phyloP scores from a whole-genome alignment of 1,140 invertebrate species.

The Trachelipus rathkii region DNA sequence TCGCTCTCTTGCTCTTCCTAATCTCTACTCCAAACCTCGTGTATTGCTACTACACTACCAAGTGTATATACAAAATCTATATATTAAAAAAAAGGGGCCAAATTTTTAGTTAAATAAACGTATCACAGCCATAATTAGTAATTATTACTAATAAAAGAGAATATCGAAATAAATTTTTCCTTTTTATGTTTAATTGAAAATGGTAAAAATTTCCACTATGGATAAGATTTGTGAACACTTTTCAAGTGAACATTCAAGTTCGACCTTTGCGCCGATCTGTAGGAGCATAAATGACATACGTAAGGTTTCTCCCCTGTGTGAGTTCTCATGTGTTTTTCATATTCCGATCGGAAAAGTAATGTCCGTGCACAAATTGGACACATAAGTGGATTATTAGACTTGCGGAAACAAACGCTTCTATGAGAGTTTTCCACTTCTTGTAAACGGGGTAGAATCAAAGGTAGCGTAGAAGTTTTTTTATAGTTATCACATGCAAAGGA shows the following conservation, averaged over 20 bases:
- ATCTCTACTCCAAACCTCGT: background rate
- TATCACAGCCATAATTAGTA: no score
- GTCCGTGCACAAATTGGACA: slow-evolving; percentile 42
- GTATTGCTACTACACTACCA: no score
- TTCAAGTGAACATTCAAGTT: slow-evolving; percentile 44
- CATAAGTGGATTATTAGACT: slow-evolving; percentile 30
- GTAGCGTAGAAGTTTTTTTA: background rate
- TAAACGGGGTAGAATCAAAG: background rate
- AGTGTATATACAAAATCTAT: no score
- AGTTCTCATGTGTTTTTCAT: slow-evolving; percentile 46
- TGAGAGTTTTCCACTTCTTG: background rate
- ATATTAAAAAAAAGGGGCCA: no score
- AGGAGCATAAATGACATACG: slow-evolving; percentile 48
- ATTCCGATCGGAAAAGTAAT: slow-evolving; percentile 43
- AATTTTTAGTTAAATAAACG: background rate
- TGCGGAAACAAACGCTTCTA: background rate
- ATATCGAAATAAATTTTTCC: background rate
- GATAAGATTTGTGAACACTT: slow-evolving; percentile 32
- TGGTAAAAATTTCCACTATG: background rate
- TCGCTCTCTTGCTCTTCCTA: background rate
- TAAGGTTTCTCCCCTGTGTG: slow-evolving; percentile 49
- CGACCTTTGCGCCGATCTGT: slow-evolving; percentile 42
- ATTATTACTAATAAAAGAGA: background rate
- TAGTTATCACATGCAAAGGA: background rate
- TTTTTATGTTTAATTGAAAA: background rate